These are phyloP conservation scores for Scomber colias DNA, from an alignment of 2,113 vertebrate genomes.

Conservation along the genomic window DNA sequence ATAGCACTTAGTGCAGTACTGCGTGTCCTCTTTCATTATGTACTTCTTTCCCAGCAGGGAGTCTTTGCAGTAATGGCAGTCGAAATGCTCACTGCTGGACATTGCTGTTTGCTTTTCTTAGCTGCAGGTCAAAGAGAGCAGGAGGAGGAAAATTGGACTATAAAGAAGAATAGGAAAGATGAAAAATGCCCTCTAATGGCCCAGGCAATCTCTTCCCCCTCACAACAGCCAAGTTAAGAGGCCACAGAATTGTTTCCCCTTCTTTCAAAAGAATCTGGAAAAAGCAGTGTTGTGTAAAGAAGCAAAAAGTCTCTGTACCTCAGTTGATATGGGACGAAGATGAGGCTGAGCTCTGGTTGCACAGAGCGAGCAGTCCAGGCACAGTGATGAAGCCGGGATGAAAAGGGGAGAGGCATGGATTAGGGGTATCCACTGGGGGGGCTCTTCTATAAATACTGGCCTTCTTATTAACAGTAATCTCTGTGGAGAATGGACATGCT, in stretches of 20 bases:
- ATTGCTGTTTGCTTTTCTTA: constrained; percentile 77
- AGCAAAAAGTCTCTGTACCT: constrained; percentile 54
- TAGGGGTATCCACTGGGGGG: constrained; percentile 78
- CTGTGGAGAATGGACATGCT: constrained; percentile 77
- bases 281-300: constrained; percentile 13
- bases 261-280: constrained; percentile 27
- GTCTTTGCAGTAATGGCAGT: constrained; percentile 93
- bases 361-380: constrained; percentile 47
- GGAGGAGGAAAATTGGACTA: constrained; percentile 12
- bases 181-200: constrained; percentile 27
- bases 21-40: constrained; percentile 88
- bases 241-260: neutral
- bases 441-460: constrained; percentile 87
- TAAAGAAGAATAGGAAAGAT: constrained; percentile 22
- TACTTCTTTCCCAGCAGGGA: constrained; percentile 93
- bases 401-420: constrained; percentile 76
- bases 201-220: constrained; percentile 23
- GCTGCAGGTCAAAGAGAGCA: constrained; percentile 58
- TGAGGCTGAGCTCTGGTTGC: constrained; percentile 55
- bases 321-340: constrained; percentile 27
- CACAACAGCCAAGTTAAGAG: constrained; percentile 29
- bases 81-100: constrained; percentile 83
- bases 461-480: constrained; percentile 84
- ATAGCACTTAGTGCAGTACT: constrained; percentile 93
- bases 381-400: constrained; percentile 57